phyloP scores from a whole-genome alignment of 2,797 vertebrate genomes.

The Leuciscus waleckii region DNA sequence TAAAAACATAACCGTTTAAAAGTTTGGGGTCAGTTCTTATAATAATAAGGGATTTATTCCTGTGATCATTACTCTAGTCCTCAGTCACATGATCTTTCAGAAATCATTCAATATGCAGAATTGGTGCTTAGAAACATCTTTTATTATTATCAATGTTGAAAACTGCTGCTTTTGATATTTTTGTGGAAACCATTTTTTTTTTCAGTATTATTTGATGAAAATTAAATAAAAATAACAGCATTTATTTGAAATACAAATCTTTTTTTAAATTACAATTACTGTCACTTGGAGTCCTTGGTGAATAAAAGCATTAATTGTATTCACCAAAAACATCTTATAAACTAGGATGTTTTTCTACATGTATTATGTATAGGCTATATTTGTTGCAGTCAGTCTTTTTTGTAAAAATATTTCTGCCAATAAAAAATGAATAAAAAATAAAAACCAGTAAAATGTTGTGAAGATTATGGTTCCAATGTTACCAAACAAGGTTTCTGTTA shows the following conservation, averaged over 20 bases:
- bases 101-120: neutral
- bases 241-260: neutral
- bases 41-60: neutral
- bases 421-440: neutral
- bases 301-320: neutral
- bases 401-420: neutral
- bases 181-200: neutral
- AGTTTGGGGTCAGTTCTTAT: neutral
- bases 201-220: neutral
- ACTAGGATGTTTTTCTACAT: neutral
- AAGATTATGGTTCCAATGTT: neutral
- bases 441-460: neutral
- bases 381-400: neutral
- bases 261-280: neutral
- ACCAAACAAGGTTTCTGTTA: neutral
- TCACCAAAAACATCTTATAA: neutral
- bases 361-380: neutral
- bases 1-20: neutral
- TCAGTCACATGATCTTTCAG: neutral
- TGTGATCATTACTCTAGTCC: neutral
- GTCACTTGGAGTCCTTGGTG: neutral
- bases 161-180: neutral
- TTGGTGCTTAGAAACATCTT: neutral
- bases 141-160: neutral
- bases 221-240: neutral